These are phyloP conservation scores for Antheraea mylitta DNA, from an alignment of 1,140 invertebrate species.

Conservation along the genomic window DNA sequence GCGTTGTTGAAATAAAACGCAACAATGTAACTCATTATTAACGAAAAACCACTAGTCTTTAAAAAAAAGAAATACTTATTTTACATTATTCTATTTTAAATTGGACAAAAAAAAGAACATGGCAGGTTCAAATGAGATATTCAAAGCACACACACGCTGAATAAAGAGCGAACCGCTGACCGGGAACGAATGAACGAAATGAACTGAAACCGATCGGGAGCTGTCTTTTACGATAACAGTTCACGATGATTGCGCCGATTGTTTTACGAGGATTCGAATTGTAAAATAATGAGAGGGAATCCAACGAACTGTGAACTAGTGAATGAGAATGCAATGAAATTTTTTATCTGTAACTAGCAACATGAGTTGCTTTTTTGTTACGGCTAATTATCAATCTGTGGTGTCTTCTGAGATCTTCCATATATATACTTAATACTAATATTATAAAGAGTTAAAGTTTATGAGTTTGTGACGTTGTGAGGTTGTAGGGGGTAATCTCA, in stretches of 20 bases:
- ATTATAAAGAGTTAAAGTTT: no score
- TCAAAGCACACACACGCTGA: neutral
- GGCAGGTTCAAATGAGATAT: neutral
- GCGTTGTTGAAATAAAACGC: no score
- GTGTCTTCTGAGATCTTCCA: no score
- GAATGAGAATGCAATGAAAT: slow-evolving; percentile 4
- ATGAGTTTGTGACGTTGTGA: no score
- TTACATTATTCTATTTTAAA: neutral
- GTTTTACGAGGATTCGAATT: slow-evolving; percentile 16
- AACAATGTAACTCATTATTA: no score
- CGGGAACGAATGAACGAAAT: slow-evolving; percentile 15
- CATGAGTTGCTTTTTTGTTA: neutral
- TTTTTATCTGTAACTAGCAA: neutral
- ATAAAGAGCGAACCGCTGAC: slow-evolving; percentile 1
- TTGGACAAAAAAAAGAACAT: neutral
- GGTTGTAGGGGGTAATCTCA: no score
- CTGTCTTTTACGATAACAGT: slow-evolving; percentile 12
- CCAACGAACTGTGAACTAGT: neutral
- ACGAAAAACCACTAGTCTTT: no score
- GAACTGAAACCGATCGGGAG: slow-evolving; percentile 13
- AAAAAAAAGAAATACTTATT: no score
- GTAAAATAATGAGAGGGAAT: slow-evolving; percentile 10
- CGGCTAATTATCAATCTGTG: no score
- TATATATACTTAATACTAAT: no score
- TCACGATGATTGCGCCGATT: slow-evolving; percentile 12